Conservation (phyloP, 2,888 invertebrate species). For the Hanleya hanleyi region DNA sequence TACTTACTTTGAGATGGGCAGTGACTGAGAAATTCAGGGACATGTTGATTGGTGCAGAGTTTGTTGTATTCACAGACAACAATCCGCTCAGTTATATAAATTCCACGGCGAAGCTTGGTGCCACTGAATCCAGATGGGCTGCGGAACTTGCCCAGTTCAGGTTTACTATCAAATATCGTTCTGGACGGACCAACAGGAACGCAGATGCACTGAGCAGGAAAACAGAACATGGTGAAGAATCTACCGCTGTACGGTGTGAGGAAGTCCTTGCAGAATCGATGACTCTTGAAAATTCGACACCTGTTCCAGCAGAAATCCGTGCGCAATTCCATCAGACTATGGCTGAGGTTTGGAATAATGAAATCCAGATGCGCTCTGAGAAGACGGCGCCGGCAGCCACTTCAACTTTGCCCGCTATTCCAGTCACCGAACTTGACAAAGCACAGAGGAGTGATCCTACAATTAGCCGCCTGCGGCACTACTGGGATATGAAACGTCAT, state of each 20-base stretch:
- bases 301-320: not conserved
- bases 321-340: not conserved
- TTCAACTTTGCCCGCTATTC: not conserved
- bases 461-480: not conserved
- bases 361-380: not conserved
- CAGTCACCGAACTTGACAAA: not conserved
- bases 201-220: constrained; percentile 4
- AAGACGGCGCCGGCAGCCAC: not conserved
- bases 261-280: not conserved
- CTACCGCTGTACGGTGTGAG: not conserved
- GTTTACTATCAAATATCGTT: not conserved
- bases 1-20: constrained; percentile 24
- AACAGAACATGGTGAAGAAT: not conserved
- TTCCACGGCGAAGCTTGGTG: not conserved
- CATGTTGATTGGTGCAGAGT: not conserved
- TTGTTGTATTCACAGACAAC: not conserved
- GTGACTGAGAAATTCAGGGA: not conserved
- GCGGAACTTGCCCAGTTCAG: not conserved
- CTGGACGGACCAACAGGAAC: not conserved
- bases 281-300: not conserved
- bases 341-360: not conserved
- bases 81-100: not conserved
- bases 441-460: not conserved
- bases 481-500: not conserved
- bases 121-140: not conserved